phyloP scores from a whole-genome alignment of 2,888 invertebrate species.

The Alitta virens region DNA sequence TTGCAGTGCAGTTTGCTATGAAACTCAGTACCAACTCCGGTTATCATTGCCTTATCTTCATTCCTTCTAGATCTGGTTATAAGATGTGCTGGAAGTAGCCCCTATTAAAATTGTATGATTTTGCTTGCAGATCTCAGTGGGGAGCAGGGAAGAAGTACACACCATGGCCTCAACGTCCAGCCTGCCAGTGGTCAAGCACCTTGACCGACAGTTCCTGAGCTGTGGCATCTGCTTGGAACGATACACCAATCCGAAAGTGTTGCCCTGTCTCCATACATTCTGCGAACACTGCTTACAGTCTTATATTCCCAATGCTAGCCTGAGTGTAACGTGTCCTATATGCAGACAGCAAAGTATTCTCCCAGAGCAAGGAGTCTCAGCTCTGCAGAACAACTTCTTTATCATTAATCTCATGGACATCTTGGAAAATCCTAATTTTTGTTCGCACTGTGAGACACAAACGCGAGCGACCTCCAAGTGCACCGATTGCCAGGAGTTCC shows the following conservation, averaged over 20 bases:
- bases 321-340: constrained; percentile 60
- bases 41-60: no score
- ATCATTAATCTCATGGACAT: constrained; percentile 57
- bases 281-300: constrained; percentile 58
- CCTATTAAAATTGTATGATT: background rate
- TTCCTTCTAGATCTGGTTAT: no score
- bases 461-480: constrained; percentile 46
- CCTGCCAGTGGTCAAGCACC: constrained; percentile 16
- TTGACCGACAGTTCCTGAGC: constrained; percentile 37
- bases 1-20: no score
- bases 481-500: constrained; percentile 44
- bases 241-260: constrained; percentile 47
- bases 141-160: background rate
- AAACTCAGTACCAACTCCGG: no score
- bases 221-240: constrained; percentile 55
- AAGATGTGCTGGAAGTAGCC: no score
- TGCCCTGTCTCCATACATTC: constrained; percentile 61
- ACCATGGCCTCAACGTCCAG: constrained; percentile 1
- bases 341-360: constrained; percentile 60
- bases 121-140: constrained; percentile 13
- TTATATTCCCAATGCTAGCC: constrained; percentile 59
- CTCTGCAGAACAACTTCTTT: constrained; percentile 58
- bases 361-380: constrained; percentile 59
- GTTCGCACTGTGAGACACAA: constrained; percentile 39
- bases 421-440: constrained; percentile 38